phyloP scores from a whole-genome alignment of 2,888 invertebrate genomes.

The Chymomyza fuscimana region DNA sequence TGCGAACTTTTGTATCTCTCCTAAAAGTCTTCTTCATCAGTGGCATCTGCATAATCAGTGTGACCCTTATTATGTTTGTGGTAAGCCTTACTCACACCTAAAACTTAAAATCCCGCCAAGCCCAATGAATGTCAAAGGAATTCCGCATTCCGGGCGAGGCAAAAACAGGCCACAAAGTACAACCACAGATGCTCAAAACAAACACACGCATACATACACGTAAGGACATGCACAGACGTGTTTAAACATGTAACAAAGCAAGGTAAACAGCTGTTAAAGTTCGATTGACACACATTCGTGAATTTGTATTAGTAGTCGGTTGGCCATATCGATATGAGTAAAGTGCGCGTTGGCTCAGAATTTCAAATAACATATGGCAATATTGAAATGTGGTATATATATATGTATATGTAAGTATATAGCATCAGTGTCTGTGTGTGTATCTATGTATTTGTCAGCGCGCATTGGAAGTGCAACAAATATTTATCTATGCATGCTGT shows the following conservation, averaged over 20 bases:
- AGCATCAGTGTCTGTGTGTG: conserved; percentile 19
- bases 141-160: conserved; percentile 4
- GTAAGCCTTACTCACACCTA: neutral
- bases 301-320: conserved; percentile 21
- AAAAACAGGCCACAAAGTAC: conserved; percentile 13
- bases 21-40: neutral
- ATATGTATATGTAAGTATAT: conserved; percentile 6
- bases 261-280: conserved; percentile 56
- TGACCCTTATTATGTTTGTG: conserved; percentile 11
- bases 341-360: conserved; percentile 53
- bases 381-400: conserved; percentile 9
- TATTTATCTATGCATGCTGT: conserved; percentile 70
- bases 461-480: conserved; percentile 67
- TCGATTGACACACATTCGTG: conserved; percentile 25
- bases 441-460: conserved; percentile 18
- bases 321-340: conserved; percentile 47
- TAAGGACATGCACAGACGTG: conserved; percentile 21
- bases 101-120: neutral
- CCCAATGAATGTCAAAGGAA: conserved; percentile 1
- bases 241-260: conserved; percentile 21
- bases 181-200: conserved; percentile 43
- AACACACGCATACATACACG: conserved; percentile 17
- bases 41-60: conserved; percentile 26
- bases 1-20: neutral
- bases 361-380: conserved; percentile 34